Base-by-base conservation (phyloP, 2,888 invertebrate species). In the Pollenia griseotomentosa region DNA sequence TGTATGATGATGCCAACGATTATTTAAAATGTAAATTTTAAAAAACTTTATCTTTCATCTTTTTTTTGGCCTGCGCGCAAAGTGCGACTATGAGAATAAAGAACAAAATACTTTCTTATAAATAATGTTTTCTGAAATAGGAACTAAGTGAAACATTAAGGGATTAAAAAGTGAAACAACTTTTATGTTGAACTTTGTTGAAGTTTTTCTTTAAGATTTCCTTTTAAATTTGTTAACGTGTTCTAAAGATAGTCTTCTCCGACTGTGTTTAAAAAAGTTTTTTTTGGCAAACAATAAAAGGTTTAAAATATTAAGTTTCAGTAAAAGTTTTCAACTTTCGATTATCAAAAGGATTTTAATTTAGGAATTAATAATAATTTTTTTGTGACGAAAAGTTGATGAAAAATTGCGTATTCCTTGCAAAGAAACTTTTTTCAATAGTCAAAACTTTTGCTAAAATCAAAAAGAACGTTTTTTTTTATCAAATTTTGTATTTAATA, bases 21-120 rank as follows among this genome's bases (percentile, higher is more conserved):
- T 9, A 16, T 42, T 16, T 63, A 44, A 16, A 63, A 42, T 63
- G 63, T 42, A 40, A 33, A 59, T 40, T 33, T 59, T 59, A 16
- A 59, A 59, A 73, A 73, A 73, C 23, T 59, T 73, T 73, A 33
- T 44, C 73, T 73, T 73, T 73, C 44, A 73, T 59, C 73, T 68
- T 48, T 48, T n/a, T 12, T 16, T 33, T 33, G 33, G 33, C 6
- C 33, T 33, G 33, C 33, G 33, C 33, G 33, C 33, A 33, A 33
- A 33, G 6, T 33, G 33, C 5, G 33, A 33, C 6, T 33, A 33
- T 33, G 6, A 33, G 33, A 33, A 33, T 10, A 44, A 44, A 19
- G 19, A 4, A 42, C n/a, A 46, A 65, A 65, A 44, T 46, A 44
- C 11, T 19, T 46, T 14, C 40, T 14, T 51, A 55, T 53, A 53